Conservation (phyloP, 1,140 invertebrate genomes). For the Phortica variegata region DNA sequence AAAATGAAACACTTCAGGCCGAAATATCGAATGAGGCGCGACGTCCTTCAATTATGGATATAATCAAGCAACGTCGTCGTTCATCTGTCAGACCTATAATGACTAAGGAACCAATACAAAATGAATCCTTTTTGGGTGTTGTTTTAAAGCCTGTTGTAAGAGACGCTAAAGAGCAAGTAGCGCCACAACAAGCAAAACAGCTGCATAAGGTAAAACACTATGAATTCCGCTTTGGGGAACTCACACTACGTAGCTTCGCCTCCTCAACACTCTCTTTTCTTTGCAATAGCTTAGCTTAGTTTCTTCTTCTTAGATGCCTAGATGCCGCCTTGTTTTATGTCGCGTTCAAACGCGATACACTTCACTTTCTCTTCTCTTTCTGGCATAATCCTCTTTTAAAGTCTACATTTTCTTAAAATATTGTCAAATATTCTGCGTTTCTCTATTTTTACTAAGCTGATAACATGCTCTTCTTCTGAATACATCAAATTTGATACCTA, state of each 20-base stretch:
- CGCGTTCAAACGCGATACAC: slow-evolving; percentile 1
- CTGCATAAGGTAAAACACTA: slow-evolving; percentile 51
- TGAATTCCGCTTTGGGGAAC: too few relatives aligned
- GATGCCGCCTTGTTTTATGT: not conserved
- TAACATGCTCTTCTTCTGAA: too few relatives aligned
- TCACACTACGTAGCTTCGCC: too few relatives aligned
- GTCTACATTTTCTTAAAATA: too few relatives aligned
- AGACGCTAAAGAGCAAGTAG: slow-evolving; percentile 58
- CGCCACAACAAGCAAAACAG: slow-evolving; percentile 58
- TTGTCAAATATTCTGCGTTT: too few relatives aligned
- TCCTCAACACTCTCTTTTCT: not conserved
- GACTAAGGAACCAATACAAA: slow-evolving; percentile 50
- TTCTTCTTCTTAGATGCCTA: not conserved
- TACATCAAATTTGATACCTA: too few relatives aligned
- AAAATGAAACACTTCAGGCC: too few relatives aligned
- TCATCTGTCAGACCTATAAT: slow-evolving; percentile 42
- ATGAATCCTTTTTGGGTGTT: slow-evolving; percentile 60
- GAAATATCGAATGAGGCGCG: too few relatives aligned
- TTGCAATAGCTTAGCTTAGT: not conserved
- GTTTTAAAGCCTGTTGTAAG: slow-evolving; percentile 65
- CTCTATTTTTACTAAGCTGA: too few relatives aligned
- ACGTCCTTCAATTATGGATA: slow-evolving; percentile 41
- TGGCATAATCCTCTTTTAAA: not conserved
- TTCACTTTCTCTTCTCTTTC: slow-evolving; percentile 5
- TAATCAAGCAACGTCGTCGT: slow-evolving; percentile 44